These are phyloP conservation scores for Sarcophilus harrisii DNA, from an alignment of 2,797 vertebrate genomes.

Conservation along the genomic window DNA sequence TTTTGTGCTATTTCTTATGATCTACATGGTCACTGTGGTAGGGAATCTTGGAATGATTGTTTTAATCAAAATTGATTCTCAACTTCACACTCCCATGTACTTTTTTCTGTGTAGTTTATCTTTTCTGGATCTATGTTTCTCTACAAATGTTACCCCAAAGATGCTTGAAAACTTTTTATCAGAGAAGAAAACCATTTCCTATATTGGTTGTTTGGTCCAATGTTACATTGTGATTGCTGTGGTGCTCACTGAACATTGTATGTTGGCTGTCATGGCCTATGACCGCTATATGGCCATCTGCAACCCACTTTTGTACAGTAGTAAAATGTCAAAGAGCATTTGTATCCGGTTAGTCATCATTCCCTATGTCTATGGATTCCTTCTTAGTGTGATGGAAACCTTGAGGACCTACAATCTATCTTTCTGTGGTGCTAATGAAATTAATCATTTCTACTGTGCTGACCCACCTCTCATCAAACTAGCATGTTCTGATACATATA, in stretches of 20 bases:
- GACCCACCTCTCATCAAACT: slow-evolving; percentile 66
- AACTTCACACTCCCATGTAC: slow-evolving; percentile 60
- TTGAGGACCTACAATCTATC: slow-evolving; percentile 41
- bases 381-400: slow-evolving; percentile 47
- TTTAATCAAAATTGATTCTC: slow-evolving; percentile 41
- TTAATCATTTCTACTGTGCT: slow-evolving; percentile 71
- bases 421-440: slow-evolving; percentile 52
- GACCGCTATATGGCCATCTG: slow-evolving; percentile 54
- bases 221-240: slow-evolving; percentile 12
- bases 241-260: slow-evolving; percentile 45
- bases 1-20: slow-evolving; percentile 33
- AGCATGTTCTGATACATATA: slow-evolving; percentile 62
- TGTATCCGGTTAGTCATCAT: slow-evolving; percentile 16
- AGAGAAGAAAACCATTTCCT: slow-evolving; percentile 34
- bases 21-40: slow-evolving; percentile 39
- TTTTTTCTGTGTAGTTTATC: slow-evolving; percentile 63
- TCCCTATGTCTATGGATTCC: slow-evolving; percentile 41
- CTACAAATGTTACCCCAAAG: slow-evolving; percentile 48
- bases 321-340: slow-evolving; percentile 49
- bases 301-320: slow-evolving; percentile 33
- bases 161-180: slow-evolving; percentile 51
- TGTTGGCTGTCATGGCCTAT: slow-evolving; percentile 54
- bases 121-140: slow-evolving; percentile 47
- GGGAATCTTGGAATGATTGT: slow-evolving; percentile 56
- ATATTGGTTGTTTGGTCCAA: slow-evolving; percentile 19